Percentiles rank a stretch among this genome's conserved stretches.
phyloP scores from a whole-genome alignment of 1,140 invertebrate genomes.

The Drosophila nigrodunni region DNA sequence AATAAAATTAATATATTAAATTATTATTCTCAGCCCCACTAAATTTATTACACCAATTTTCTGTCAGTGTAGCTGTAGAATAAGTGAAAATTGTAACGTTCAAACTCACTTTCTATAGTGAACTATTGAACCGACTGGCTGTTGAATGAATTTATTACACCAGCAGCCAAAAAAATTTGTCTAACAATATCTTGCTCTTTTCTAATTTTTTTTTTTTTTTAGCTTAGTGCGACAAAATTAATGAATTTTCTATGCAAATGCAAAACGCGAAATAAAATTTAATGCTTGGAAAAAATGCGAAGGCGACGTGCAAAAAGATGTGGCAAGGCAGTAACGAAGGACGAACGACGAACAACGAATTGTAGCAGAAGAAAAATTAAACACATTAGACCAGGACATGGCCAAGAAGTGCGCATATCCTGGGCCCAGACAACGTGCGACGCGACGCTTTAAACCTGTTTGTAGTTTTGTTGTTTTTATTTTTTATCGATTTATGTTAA shows the following conservation, averaged over 20 bases:
- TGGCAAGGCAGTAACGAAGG: no score
- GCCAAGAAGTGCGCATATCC: constrained; percentile 44
- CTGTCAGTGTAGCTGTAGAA: constrained; percentile 11
- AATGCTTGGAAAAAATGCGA: constrained; percentile 74
- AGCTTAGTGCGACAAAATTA: constrained; percentile 64
- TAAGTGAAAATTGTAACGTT: constrained; percentile 39
- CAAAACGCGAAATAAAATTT: constrained; percentile 78
- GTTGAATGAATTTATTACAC: constrained; percentile 67
- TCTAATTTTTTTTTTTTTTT: constrained; percentile 9
- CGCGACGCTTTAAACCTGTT: constrained; percentile 52
- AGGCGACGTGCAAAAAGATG: constrained; percentile 62
- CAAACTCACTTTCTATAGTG: constrained; percentile 60
- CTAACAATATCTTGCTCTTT: constrained; percentile 53
- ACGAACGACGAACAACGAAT: constrained; percentile 49
- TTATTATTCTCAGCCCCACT: not conserved
- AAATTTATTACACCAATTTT: not conserved
- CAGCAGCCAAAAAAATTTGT: constrained; percentile 74
- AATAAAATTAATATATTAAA: no score
- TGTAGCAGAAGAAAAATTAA: constrained; percentile 79
- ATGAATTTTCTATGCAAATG: constrained; percentile 82
- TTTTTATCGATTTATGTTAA: constrained; percentile 75
- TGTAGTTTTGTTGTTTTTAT: constrained; percentile 16
- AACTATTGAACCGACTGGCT: constrained; percentile 47
- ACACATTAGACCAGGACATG: constrained; percentile 64
- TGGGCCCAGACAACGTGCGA: constrained; percentile 13